These are phyloP conservation scores for Channallabes apus DNA, from an alignment of 2,797 vertebrate genomes.

Conservation along the genomic window DNA sequence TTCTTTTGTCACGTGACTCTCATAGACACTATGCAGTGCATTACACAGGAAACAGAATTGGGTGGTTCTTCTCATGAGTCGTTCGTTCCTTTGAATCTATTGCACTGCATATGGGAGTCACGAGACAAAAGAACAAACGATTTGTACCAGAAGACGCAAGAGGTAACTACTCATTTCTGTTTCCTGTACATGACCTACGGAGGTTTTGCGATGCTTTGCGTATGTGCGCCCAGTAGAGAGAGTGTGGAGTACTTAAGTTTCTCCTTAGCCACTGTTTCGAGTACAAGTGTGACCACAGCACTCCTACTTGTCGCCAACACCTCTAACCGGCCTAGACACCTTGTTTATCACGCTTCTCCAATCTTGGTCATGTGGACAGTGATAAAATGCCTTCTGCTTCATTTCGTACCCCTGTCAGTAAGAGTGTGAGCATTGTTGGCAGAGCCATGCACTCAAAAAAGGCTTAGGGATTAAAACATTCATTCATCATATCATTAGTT, in stretches of 20 bases:
- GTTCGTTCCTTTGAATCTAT: too few species aligned
- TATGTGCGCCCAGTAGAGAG: neutral
- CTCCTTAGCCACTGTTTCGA: neutral
- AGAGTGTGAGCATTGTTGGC: constrained; percentile 28
- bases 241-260: neutral
- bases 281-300: constrained; percentile 35
- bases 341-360: constrained; percentile 42
- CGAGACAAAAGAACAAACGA: too few species aligned
- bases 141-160: too few species aligned
- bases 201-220: too few species aligned
- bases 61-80: too few species aligned
- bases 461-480: neutral
- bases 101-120: too few species aligned
- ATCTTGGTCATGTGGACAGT: constrained; percentile 29
- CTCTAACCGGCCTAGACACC: constrained; percentile 24
- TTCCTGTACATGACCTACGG: too few species aligned
- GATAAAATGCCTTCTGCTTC: constrained; percentile 57
- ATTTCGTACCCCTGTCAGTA: constrained; percentile 28
- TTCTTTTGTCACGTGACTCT: too few species aligned
- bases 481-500: neutral
- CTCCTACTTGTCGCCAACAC: constrained; percentile 39
- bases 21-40: too few species aligned
- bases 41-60: too few species aligned
- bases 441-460: neutral
- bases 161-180: too few species aligned